A percentile compares a stretch with the other conserved stretches of the same genome.
Conservation (phyloP, 2,113 vertebrate species). For the Sarotherodon lohbergeri region DNA sequence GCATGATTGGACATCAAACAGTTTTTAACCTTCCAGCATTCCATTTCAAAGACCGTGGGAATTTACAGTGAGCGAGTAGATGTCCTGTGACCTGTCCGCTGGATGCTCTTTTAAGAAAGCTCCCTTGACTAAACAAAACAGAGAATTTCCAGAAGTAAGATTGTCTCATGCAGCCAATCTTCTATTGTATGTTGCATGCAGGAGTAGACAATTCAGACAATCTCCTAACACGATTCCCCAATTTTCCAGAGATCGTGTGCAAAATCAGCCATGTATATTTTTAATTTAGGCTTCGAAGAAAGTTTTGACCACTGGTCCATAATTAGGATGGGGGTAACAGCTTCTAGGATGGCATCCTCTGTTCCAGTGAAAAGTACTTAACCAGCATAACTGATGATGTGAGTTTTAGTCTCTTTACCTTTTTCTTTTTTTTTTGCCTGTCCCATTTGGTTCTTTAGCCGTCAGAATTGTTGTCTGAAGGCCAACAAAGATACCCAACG, state of each 20-base stretch:
- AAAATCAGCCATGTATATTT: neutral
- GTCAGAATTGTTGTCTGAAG: neutral
- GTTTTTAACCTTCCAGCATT: neutral
- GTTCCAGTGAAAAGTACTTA: neutral
- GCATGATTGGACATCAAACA: neutral
- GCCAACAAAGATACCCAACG: neutral
- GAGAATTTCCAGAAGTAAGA: neutral
- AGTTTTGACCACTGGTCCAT: neutral
- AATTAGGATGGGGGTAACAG: neutral
- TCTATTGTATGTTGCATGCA: neutral
- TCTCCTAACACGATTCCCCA: too few relatives aligned
- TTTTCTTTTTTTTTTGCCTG: neutral
- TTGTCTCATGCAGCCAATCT: neutral
- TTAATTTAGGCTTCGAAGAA: neutral
- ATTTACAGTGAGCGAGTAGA: neutral
- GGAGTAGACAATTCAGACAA: neutral
- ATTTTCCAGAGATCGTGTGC: neutral
- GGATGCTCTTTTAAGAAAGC: neutral
- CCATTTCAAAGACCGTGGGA: neutral
- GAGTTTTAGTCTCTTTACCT: neutral
- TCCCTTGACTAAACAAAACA: neutral
- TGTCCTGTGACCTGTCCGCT: neutral
- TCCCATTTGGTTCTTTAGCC: neutral
- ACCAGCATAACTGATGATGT: neutral
- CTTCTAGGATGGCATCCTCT: neutral